Conservation (phyloP, 2,888 invertebrate species). For the Drosophila tripunctata region DNA sequence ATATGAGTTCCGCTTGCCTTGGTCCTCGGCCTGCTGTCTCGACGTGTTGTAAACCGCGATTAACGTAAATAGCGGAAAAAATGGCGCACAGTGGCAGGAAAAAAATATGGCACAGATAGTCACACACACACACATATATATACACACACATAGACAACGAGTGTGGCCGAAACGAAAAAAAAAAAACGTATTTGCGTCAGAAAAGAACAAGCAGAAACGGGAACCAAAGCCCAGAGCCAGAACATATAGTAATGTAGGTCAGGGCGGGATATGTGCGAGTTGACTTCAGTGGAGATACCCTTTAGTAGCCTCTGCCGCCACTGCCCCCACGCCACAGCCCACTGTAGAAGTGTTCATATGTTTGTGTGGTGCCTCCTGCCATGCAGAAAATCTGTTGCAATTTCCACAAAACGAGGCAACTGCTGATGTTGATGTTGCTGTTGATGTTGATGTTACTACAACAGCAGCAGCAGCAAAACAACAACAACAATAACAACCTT, state of each 20-base stretch:
- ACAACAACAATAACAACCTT: not conserved
- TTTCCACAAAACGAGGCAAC: conserved; percentile 38
- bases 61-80: conserved; percentile 73
- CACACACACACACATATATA: conserved; percentile 15
- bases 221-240: conserved; percentile 24
- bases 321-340: not conserved
- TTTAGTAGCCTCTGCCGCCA: not conserved
- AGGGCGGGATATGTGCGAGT: conserved; percentile 50
- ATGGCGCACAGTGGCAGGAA: conserved; percentile 44
- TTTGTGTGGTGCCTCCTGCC: conserved; percentile 41
- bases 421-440: conserved; percentile 31
- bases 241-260: conserved; percentile 71
- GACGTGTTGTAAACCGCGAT: conserved; percentile 73
- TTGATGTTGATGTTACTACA: not conserved
- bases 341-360: conserved; percentile 36
- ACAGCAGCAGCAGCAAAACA: no score
- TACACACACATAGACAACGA: conserved; percentile 2
- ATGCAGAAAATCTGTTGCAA: conserved; percentile 58
- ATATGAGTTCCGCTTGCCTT: conserved; percentile 37
- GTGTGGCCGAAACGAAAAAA: conserved; percentile 19
- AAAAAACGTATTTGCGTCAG: conserved; percentile 24
- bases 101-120: conserved; percentile 43
- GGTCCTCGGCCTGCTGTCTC: conserved; percentile 41
- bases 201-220: conserved; percentile 5
- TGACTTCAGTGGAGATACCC: conserved; percentile 38